Evolutionary conservation across 2,113 vertebrate genomes (phyloP), one percentile per base, ranked within the genome.

Genomic region (Tursiops truncatus): DNA sequence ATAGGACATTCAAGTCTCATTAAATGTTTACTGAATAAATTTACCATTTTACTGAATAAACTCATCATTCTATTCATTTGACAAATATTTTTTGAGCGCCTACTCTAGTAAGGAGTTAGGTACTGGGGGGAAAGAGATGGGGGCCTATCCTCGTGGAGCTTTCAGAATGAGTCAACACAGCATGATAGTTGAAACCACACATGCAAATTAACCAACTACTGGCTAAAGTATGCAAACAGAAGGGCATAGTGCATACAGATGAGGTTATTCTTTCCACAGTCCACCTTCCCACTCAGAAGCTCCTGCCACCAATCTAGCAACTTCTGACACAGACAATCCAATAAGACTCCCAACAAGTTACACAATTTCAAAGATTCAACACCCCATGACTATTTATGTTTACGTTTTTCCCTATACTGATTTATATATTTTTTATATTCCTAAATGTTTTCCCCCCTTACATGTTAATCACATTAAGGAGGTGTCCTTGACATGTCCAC

Each of bases 91-190:
- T 65, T 14, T 8, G 38, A 58, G 47, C 76, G 70, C n/a, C 41
- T 68, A 56, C 56, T 62, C 68, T 81, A 88, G 6, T 93, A 73
- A 2, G 50, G 38, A 53, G 58, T 67, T 74, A 44, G n/a, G 25
- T 80, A 41, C 63, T 38, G 18, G 28, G 20, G 31, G 21, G n/a
- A 70, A 65, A 94, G 83, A 92, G n/a, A 73, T 62, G 65, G 28
- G 28, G 26, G 41, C 5, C 67, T 86, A 68, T 85, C 80, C 7
- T 95, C 28, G 5, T 14, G 17, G 76, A 87, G 17, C 67, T 91
- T 96, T 96, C 82, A 93, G 80, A 93, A 91, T 96, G 28, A 93
- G 74, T 93, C 94, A 95, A 90, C 36, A 76, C 53, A 94, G 80
- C 41, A 8, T 93, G 82, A 81, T 5, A 90, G 77, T 11, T 68